Base-by-base conservation (phyloP, 2,113 vertebrate species). In the Notechis scutatus region DNA sequence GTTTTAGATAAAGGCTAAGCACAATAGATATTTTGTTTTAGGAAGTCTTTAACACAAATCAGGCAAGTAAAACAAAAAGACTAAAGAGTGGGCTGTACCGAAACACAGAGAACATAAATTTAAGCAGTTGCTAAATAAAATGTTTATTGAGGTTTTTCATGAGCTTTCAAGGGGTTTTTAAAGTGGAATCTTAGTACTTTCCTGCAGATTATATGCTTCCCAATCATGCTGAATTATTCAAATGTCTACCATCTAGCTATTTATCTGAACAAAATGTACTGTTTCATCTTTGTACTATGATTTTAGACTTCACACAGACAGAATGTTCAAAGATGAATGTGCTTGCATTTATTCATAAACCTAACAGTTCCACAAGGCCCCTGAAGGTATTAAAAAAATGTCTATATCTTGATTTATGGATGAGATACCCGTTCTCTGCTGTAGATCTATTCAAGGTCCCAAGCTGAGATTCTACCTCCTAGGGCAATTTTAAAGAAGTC, bases 171-270 rank as follows among this genome's bases (percentile, higher is more conserved):
- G 88, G 11, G 64, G 59, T 50, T 95, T 90, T 88, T 81, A 88
- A 89, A 95, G 59, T 57, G 93, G 64, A 52, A 52, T 86, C 56
- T 94, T 90, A 95, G 23, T 89, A 55, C 64, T 29, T 94, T 95
- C 88, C 94, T 14, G 52, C 39, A 92, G 93, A 91, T 94, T 95
- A 91, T 54, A 90, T 56, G 29, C 61, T 93, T 87, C 54, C 90
- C 2, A 54, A 91, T 85, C 55, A 94, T 95, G 95, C 24, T 85
- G 95, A 95, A 92, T 94, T 91, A 94, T 87, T 93, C 74, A 96
- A 95, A 95, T 61, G 42, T 92, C 89, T 96, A 74, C 92, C 45
- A 91, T 87, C 55, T 26, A 86, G 90, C n/a, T 93, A 94, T 20
- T 64, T 57, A 94, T 52, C 92, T 50, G 42, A 52, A 93, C 64